Percentiles rank a stretch among this genome's conserved stretches.
Conservation (phyloP, 2,113 vertebrate species). For the Electrona antarctica region DNA sequence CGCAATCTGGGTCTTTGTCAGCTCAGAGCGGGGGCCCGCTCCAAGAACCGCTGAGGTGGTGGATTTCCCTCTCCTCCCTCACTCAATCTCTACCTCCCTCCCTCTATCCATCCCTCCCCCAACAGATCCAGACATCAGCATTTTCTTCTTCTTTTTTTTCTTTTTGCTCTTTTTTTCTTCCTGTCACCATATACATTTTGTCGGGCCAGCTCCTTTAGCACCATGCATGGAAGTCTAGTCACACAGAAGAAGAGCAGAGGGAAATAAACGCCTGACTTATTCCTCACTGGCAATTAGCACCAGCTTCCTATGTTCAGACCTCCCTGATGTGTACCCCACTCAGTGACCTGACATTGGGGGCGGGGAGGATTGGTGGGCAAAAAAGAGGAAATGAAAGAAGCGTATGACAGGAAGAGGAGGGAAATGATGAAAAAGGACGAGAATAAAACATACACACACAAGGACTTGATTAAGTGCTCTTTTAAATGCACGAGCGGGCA, state of each 20-base stretch:
- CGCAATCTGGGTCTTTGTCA: constrained; percentile 72
- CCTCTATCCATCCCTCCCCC: constrained; percentile 38
- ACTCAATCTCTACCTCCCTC: constrained; percentile 56
- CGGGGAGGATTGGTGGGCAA: neutral
- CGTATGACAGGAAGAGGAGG: constrained; percentile 39
- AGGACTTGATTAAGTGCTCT: constrained; percentile 69
- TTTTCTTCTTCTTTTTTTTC: constrained; percentile 49
- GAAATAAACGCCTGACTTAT: constrained; percentile 31
- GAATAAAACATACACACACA: constrained; percentile 56
- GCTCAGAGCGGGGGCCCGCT: constrained; percentile 53
- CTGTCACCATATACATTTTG: constrained; percentile 61
- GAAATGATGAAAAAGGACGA: constrained; percentile 40
- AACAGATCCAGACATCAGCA: constrained; percentile 72
- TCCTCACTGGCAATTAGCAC: constrained; percentile 52
- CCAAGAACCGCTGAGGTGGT: constrained; percentile 74
- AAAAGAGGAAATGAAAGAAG: constrained; percentile 19
- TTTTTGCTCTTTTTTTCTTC: neutral
- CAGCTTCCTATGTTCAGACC: constrained; percentile 13
- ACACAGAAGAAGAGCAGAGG: constrained; percentile 11
- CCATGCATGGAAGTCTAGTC: neutral
- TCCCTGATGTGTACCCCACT: constrained; percentile 22
- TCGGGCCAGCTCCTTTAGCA: constrained; percentile 34
- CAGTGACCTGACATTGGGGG: constrained; percentile 25
- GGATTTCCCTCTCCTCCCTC: constrained; percentile 62
- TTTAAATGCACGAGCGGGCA: constrained; percentile 66